A percentile compares a stretch with the other conserved stretches of the same genome.
Conservation (phyloP, 1,140 invertebrate species). For the Pygmarrhopalites habei region DNA sequence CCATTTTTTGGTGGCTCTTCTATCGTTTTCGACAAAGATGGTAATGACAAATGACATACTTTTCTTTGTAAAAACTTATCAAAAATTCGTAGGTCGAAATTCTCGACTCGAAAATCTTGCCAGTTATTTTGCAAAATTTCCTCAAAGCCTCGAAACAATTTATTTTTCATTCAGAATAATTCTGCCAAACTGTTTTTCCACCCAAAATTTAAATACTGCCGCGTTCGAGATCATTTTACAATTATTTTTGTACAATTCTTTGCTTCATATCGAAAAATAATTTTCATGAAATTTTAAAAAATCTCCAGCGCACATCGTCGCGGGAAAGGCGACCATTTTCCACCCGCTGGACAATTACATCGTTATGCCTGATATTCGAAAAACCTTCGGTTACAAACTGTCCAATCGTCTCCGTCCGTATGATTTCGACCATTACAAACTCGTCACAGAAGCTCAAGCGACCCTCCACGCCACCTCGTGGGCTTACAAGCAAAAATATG, state of each 20-base stretch:
- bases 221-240: neutral
- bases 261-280: neutral
- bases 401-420: neutral
- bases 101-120: slow-evolving; percentile 5
- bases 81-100: neutral
- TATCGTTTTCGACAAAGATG: neutral
- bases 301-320: too few relatives aligned
- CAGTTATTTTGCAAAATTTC: neutral
- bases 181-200: neutral
- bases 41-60: neutral
- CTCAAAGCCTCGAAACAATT: neutral
- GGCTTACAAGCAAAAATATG: slow-evolving; percentile 1
- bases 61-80: neutral
- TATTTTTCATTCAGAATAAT: neutral
- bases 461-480: neutral
- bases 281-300: neutral
- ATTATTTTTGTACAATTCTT: neutral
- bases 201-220: neutral
- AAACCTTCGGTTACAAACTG: slow-evolving; percentile 14
- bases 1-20: neutral
- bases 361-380: slow-evolving; percentile 7
- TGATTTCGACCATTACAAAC: slow-evolving; percentile 1
- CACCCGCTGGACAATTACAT: slow-evolving; percentile 4
- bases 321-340: too few relatives aligned
- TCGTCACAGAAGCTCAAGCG: slow-evolving; percentile 1